These are phyloP conservation scores for Matsumurasca onukii DNA, from an alignment of 1,140 invertebrate genomes.

Conservation along the genomic window DNA sequence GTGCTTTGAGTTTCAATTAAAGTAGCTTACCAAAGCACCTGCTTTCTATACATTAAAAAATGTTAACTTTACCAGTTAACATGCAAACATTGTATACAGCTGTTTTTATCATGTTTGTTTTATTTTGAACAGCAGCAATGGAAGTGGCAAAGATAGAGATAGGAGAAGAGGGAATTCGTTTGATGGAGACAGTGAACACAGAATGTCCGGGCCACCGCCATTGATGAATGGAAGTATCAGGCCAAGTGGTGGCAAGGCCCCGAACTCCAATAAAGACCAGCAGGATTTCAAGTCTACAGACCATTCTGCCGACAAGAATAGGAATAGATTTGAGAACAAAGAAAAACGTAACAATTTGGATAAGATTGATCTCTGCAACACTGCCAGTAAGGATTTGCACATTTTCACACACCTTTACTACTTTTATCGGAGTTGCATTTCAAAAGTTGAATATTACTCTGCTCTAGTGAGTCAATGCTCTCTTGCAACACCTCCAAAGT, in stretches of 20 bases:
- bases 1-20: no score
- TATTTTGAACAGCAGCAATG: conserved; percentile 4
- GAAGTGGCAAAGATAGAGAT: not conserved
- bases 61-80: no score
- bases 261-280: conserved; percentile 2
- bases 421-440: no score
- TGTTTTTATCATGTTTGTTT: no score
- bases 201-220: not conserved
- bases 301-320: conserved; percentile 12
- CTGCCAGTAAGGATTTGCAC: conserved; percentile 53
- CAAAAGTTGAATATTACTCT: no score
- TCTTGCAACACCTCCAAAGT: no score
- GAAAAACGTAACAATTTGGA: conserved; percentile 52
- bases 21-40: no score
- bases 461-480: no score
- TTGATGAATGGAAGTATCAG: conserved; percentile 21
- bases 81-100: no score
- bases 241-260: not conserved
- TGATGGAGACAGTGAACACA: not conserved
- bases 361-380: conserved; percentile 57
- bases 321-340: conserved; percentile 40
- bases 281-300: not conserved
- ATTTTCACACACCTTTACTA: no score
- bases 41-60: no score
- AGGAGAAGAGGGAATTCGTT: not conserved